Base-by-base conservation (phyloP, 2,888 invertebrate genomes). In the Eupsilia transversa region DNA sequence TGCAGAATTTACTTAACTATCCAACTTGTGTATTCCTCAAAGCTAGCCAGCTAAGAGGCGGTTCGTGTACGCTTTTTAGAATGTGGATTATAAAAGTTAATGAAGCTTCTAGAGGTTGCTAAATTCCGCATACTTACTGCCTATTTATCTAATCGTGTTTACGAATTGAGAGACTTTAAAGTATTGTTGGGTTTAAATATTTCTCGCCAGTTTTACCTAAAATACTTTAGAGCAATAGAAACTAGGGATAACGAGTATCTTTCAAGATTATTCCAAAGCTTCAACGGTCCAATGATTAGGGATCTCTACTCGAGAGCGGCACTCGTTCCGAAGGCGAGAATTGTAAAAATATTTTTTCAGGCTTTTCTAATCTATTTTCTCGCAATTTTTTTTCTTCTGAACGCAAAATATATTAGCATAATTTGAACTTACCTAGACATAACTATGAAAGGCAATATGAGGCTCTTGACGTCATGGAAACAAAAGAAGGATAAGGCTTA, bases 1-100 rank as follows among this genome's bases (percentile, higher is more conserved):
- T 83, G 54, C 68, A 60, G 61, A 79, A 87, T 84, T 82, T 87
- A 86, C 77, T 82, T 82, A 70, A 86, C 77, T 86, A 78, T 83
- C 76, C 66, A 77, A 75, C 80, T 80, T 80, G 74, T 79, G 75
- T 84, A 83, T 81, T 83, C 71, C 64, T 66, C 14, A 63, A 69
- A 75, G 81, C 66, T 72, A 52, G 68, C 64, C 35, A n/a, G 60
- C 54, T 54, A 69, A 78, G 60, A 56, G 33, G 60, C 59, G 41
- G 67, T 43, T 73, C 70, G 65, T 75, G 61, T 74, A 75, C 72
- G 57, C 69, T 69, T 74, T 77, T 82, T 72, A 72, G 74, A 77
- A 78, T 64, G 63, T 72, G 35, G 67, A 73, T 75, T 76, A 73
- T 79, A 74, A 77, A 82, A 76, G 66, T 77, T 74, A 83, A 81